These are phyloP conservation scores for Microcebus tavaratra DNA, from an alignment of 2,113 vertebrate genomes.

Conservation along the genomic window DNA sequence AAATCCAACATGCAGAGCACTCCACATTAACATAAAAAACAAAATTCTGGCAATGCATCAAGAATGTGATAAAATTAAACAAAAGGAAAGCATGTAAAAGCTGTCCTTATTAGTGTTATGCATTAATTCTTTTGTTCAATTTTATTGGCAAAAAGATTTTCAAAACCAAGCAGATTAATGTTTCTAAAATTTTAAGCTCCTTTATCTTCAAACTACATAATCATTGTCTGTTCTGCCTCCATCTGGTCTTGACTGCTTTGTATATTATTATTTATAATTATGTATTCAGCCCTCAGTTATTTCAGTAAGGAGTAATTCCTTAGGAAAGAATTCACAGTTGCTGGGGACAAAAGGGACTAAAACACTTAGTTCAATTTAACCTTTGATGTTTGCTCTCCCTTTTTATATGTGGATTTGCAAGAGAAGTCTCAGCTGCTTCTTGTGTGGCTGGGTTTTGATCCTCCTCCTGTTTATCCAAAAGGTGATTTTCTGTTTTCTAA, in stretches of 20 bases:
- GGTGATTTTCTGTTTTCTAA: not conserved
- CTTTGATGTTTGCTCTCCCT: not conserved
- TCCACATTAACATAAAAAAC: not conserved
- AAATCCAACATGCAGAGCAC: not conserved
- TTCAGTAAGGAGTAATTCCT: not conserved
- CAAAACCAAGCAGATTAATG: slow-evolving; percentile 44
- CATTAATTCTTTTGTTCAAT: slow-evolving; percentile 45
- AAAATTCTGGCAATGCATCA: slow-evolving; percentile 12
- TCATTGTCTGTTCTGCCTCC: not conserved
- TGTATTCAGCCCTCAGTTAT: not conserved
- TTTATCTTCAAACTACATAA: slow-evolving; percentile 52
- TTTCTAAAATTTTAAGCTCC: slow-evolving; percentile 40
- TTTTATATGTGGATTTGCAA: not conserved
- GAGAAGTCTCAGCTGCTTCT: not conserved
- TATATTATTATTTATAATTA: not conserved
- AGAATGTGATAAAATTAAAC: slow-evolving; percentile 28
- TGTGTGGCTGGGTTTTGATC: not conserved
- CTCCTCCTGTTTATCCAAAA: not conserved
- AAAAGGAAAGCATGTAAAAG: slow-evolving; percentile 38
- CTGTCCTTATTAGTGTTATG: not conserved
- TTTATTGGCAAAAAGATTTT: not conserved
- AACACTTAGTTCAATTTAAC: not conserved
- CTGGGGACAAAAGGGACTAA: not conserved
- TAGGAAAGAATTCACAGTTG: not conserved
- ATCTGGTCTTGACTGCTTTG: not conserved